These are phyloP conservation scores for Elysia crispata DNA, from an alignment of 2,888 invertebrate genomes.

Conservation along the genomic window DNA sequence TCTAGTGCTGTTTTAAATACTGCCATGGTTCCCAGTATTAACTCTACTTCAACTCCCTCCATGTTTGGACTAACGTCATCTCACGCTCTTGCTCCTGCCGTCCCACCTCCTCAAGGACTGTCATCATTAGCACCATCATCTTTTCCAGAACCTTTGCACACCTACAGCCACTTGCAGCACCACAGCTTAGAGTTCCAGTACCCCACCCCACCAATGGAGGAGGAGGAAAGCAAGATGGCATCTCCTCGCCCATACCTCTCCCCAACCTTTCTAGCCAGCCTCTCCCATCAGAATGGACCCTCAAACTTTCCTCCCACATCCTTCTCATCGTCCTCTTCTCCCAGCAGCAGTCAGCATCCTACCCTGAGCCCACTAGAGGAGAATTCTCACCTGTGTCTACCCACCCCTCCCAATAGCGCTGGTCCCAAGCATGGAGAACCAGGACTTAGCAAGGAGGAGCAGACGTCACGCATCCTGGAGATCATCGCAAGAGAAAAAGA, in stretches of 20 bases:
- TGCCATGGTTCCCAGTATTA: no score
- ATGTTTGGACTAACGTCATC: no score
- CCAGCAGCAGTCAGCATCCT: not conserved
- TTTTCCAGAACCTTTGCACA: not conserved
- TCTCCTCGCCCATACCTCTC: conserved; percentile 38
- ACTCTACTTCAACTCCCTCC: no score
- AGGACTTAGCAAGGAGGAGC: conserved; percentile 38
- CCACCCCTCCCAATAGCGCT: conserved; percentile 44
- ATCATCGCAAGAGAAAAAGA: conserved; percentile 52
- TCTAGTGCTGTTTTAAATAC: no score
- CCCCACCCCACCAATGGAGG: conserved; percentile 47
- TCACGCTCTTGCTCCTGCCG: not conserved
- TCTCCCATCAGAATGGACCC: conserved; percentile 14
- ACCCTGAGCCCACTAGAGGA: conserved; percentile 2
- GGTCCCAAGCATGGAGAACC: conserved; percentile 23
- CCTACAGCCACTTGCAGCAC: not conserved
- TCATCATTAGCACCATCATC: not conserved
- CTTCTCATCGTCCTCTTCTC: no score
- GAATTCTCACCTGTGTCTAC: not conserved
- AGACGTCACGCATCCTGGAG: conserved; percentile 47
- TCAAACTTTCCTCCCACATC: no score
- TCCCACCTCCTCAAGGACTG: conserved; percentile 9
- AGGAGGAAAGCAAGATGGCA: conserved; percentile 18
- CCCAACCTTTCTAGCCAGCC: conserved; percentile 45
- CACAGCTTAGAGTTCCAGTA: conserved; percentile 37